Evolutionary conservation across 2,113 vertebrate genomes (phyloP).

Genomic region (Tenebrosternarchus preto): DNA sequence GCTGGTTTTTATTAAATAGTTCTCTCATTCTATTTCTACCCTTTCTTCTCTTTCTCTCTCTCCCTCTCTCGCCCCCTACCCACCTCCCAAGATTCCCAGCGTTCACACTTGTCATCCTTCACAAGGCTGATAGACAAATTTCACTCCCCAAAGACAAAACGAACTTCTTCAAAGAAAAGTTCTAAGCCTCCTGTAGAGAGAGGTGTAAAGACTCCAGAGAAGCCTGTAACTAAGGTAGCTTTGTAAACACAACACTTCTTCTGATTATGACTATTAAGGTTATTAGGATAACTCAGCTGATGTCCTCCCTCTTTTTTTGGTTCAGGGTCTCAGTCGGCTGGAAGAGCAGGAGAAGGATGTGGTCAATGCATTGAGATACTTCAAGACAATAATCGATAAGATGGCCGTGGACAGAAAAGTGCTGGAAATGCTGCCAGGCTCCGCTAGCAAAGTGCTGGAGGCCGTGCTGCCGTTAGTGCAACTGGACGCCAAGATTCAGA

Average conservation of each 20-base stretch:
- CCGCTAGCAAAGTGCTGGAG: constrained; percentile 87
- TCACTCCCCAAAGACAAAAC: constrained; percentile 89
- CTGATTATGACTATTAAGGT: not conserved
- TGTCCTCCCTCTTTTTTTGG: not conserved
- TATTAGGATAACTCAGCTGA: not conserved
- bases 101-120: constrained; percentile 88
- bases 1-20: not conserved
- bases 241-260: not conserved
- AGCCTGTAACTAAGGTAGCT: constrained; percentile 79
- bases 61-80: not conserved
- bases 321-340: constrained; percentile 78
- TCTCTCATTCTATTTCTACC: constrained; percentile 40
- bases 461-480: constrained; percentile 85
- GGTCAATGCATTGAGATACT: constrained; percentile 88
- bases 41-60: constrained; percentile 43
- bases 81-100: constrained; percentile 83
- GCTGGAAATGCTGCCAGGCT: constrained; percentile 87
- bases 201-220: constrained; percentile 76
- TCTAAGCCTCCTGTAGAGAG: constrained; percentile 78
- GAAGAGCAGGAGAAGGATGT: constrained; percentile 89
- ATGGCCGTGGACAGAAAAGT: constrained; percentile 86
- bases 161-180: constrained; percentile 80
- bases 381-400: constrained; percentile 93
- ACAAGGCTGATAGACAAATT: constrained; percentile 93
- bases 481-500: constrained; percentile 78